Conservation (phyloP, 2,797 vertebrate genomes). For the Leptoclinus maculatus region DNA sequence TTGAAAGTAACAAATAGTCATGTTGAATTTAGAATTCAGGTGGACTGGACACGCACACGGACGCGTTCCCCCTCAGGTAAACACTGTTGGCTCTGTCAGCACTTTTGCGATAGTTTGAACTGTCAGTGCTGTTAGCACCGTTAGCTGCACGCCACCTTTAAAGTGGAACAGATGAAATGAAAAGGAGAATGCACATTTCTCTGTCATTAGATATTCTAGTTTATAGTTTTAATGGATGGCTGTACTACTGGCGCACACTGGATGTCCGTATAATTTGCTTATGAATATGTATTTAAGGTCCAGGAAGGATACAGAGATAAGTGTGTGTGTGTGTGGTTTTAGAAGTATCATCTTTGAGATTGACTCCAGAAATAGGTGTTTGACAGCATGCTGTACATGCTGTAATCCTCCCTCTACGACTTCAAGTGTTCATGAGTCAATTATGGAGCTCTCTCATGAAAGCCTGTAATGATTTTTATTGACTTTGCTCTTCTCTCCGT, state of each 20-base stretch:
- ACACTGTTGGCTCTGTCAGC: background rate
- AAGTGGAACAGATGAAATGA: background rate
- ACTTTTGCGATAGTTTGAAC: background rate
- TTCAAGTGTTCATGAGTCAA: conserved; percentile 16
- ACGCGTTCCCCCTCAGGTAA: background rate
- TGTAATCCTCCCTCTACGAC: conserved; percentile 1
- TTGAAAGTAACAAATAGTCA: background rate
- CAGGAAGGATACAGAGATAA: background rate
- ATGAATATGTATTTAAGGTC: background rate
- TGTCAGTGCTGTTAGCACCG: no score
- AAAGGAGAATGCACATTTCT: background rate
- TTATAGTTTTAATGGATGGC: background rate
- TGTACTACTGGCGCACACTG: background rate
- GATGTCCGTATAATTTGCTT: background rate
- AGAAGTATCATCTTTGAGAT: background rate
- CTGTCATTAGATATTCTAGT: background rate
- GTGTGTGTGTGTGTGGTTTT: background rate
- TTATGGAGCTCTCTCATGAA: conserved; percentile 7
- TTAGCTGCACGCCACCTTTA: no score
- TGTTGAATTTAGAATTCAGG: background rate
- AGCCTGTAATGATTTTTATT: conserved; percentile 14
- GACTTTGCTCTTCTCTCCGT: background rate
- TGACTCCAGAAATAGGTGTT: conserved; percentile 10
- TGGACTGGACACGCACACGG: background rate
- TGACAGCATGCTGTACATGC: conserved; percentile 5